Evolutionary conservation across 2,113 vertebrate genomes (phyloP), one percentile per base, ranked within the genome.

Genomic region (Coreoperca whiteheadi): DNA sequence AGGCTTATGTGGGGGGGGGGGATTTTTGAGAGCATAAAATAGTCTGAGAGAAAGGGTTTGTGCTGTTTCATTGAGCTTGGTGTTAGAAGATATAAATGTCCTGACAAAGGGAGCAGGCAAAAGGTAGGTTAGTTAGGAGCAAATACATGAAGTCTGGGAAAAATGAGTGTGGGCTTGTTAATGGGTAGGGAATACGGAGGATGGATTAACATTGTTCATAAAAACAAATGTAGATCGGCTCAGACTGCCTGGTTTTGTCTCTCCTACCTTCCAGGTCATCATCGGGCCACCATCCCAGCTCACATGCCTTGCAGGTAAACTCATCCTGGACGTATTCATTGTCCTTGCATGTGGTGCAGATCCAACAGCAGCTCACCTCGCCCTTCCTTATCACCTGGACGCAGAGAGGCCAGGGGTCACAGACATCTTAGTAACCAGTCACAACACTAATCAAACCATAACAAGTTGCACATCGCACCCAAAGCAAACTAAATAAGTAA

Each of bases 331-430:
- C 98, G 9, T 91, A 96, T 57, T 99, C 98, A 1, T 99, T 99
- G 89, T 99, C 98, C 78, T 99, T 99, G 88, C 99, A 99, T 30
- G 97, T 97, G 2, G 98, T 99, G 85, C 98, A 99, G 91, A 99
- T 99, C 98, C 98, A 99, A 77, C 99, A 99, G 94, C 98, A 99
- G 83, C 98, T 99, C 90, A 99, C 98, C 91, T 99, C 98, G 50
- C 98, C 98, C 91, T 99, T 99, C 81, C 98, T 96, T 67, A 99
- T 99, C 89, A 99, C 98, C 98, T 99, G 88, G 10, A 77, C 6
- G 14, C 67, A 87, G 74, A 86, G 25, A 88, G 50, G 25, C 39
- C 60, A 30, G n/a, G 50, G 50, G 82, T 87, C 74, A 85, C 32
- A 64, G 53, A 48, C 72, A 63, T 56, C 39, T 72, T 15, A 28